phyloP scores from a whole-genome alignment of 2,888 invertebrate species.

The Macaria liturata region DNA sequence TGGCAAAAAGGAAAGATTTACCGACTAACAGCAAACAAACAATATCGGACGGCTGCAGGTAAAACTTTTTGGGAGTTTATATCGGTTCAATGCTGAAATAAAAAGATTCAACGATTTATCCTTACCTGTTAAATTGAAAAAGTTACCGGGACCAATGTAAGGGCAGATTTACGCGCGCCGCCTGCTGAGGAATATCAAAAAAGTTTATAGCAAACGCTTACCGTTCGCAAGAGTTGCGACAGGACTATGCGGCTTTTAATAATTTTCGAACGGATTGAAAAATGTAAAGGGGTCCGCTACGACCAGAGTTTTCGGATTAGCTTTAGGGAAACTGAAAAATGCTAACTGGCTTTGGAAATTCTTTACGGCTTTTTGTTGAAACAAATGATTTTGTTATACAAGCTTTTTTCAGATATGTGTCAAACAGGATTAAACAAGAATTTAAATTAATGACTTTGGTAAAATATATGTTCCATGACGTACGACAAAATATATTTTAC shows the following conservation, averaged over 20 bases:
- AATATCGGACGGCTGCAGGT: conserved; percentile 56
- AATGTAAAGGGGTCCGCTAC: conserved; percentile 40
- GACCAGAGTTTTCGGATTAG: conserved; percentile 20
- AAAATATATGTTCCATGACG: too few relatives aligned
- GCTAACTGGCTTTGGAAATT: conserved; percentile 4
- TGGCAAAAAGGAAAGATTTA: conserved; percentile 56
- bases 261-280: conserved; percentile 63
- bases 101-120: conserved; percentile 82
- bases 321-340: conserved; percentile 9
- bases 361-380: neutral
- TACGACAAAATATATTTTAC: too few relatives aligned
- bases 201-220: conserved; percentile 73
- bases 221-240: conserved; percentile 49
- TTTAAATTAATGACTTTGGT: neutral
- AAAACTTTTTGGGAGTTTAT: conserved; percentile 72
- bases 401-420: neutral
- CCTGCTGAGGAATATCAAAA: conserved; percentile 80
- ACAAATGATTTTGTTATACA: neutral
- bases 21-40: conserved; percentile 65
- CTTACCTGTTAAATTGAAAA: conserved; percentile 83
- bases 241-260: conserved; percentile 60
- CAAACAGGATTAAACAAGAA: too few relatives aligned
- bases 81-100: conserved; percentile 80
- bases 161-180: conserved; percentile 79
- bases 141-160: conserved; percentile 77